phyloP scores from a whole-genome alignment of 2,888 invertebrate genomes.

The Tipula lateralis region DNA sequence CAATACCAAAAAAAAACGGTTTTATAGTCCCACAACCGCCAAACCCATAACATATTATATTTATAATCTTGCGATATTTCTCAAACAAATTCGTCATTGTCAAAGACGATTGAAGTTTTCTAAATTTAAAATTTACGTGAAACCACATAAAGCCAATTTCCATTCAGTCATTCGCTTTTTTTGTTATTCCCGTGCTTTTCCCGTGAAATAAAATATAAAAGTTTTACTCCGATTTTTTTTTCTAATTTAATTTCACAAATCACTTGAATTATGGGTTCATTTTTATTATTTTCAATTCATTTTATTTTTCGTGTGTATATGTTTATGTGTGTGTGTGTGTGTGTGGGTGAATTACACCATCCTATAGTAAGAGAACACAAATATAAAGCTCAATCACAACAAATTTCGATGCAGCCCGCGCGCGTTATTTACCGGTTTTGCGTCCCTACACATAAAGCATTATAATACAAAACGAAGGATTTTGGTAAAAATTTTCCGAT shows the following conservation, averaged over 20 bases:
- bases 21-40: not conserved
- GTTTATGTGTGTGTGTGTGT: not conserved
- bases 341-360: not conserved
- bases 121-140: constrained; percentile 11
- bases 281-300: not conserved
- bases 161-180: not conserved
- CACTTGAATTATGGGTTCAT: constrained; percentile 24
- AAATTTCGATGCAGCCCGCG: not conserved
- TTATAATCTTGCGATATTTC: not conserved
- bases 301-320: not conserved
- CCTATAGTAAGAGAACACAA: no score
- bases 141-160: constrained; percentile 9
- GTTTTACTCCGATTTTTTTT: not conserved
- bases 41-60: not conserved
- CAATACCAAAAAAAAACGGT: not conserved
- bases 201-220: not conserved
- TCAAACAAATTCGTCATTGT: not conserved
- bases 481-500: not conserved
- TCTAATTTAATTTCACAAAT: not conserved
- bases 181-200: not conserved
- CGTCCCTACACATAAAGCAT: not conserved
- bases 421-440: not conserved
- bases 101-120: not conserved
- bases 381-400: not conserved
- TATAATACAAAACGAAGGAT: not conserved